Evolutionary conservation across 2,797 vertebrate genomes (phyloP).

Genomic region (Rhynchonycteris naso): DNA sequence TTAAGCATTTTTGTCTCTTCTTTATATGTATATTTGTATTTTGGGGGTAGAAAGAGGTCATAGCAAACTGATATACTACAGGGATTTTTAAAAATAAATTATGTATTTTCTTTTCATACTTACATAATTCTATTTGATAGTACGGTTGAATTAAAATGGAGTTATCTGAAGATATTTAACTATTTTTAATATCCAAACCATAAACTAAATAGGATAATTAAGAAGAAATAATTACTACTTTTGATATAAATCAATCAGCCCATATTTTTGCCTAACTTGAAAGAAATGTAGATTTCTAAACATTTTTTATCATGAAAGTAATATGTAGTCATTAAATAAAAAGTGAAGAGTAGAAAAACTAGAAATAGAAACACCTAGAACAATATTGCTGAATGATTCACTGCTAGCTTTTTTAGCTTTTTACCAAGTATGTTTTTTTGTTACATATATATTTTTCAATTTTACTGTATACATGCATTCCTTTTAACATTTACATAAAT

Average conservation of each 20-base stretch:
- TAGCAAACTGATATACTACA: background rate
- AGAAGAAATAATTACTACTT: background rate
- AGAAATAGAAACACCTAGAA: background rate
- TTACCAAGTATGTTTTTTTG: background rate
- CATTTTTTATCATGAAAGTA: background rate
- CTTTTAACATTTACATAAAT: background rate
- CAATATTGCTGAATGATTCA: background rate
- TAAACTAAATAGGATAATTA: background rate
- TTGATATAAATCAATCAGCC: background rate
- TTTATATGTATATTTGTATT: background rate
- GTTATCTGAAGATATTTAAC: background rate
- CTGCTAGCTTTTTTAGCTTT: background rate
- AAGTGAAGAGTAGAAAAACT: background rate
- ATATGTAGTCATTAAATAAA: background rate
- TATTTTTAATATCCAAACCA: background rate
- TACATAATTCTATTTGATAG: background rate
- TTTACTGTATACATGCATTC: background rate
- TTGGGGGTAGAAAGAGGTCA: background rate
- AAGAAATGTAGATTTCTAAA: background rate
- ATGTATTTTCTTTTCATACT: background rate
- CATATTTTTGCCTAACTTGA: background rate
- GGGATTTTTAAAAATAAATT: background rate
- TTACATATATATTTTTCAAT: background rate
- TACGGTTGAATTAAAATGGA: background rate
- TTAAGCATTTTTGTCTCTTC: background rate